Base-by-base conservation (phyloP, 2,113 vertebrate genomes). In the Sorex fumeus region DNA sequence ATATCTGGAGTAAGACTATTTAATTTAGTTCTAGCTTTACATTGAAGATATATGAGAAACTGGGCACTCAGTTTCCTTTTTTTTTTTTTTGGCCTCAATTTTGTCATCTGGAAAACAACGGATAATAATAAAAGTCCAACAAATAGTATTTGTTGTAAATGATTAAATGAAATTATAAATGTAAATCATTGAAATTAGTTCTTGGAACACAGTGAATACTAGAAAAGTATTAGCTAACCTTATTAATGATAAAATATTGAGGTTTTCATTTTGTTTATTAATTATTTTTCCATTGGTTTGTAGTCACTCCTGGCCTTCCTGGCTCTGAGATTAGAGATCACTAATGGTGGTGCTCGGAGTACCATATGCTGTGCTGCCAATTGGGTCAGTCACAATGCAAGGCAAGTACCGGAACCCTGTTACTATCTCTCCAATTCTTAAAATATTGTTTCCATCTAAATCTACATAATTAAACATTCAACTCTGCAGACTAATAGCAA, bases 161-260 rank as follows among this genome's bases (percentile, higher is more conserved):
- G 50, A 72, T 84, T 83, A 86, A 84, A 77, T 4, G 11, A 87
- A 8, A 75, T 87, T 91, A 89, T 50, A 88, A n/a, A 28, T 50
- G n/a, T 30, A 47, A 78, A 50, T 4, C 1, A 47, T 25, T 16
- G 32, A 57, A 91, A 94, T 28, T 27, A 88, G 23, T 72, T 69
- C 34, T 66, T 78, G 53, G 45, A 90, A 36, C 2, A 30, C 11
- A 34, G 12, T 69, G 66, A 84, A 1, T 43, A 21, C 32, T 90
- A 71, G 36, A 40, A 80, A 78, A 91, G 10, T 69, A 23, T 40
- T 34, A 72, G 30, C 30, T 36, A 30, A 71, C 72, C 43, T 70
- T 71, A 86, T 40, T 62, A 83, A 71, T 30, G 70, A 27, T 86
- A 86, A 89, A 94, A 78, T 72, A 85, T 12, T 60, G 19, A 60